phyloP scores from a whole-genome alignment of 92 coral and sea anemone genomes.

The Meandrina meandrites region DNA sequence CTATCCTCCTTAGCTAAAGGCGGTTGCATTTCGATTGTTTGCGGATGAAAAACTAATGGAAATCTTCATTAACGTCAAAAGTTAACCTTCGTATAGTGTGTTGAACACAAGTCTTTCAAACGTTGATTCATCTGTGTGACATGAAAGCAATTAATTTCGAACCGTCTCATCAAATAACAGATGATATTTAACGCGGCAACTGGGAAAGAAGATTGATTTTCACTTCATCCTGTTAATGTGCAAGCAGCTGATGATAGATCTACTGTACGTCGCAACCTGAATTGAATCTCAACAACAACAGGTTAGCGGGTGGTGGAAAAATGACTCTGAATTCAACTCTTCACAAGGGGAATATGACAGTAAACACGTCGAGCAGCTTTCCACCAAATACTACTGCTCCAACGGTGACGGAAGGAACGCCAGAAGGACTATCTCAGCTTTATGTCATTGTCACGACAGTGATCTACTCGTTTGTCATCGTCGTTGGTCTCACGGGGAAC shows the following conservation, averaged over 20 bases:
- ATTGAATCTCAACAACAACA: not conserved
- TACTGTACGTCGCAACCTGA: not conserved
- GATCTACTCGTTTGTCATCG: conserved; percentile 55
- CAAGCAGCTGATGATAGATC: conserved; percentile 15
- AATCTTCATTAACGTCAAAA: conserved; percentile 3
- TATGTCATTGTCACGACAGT: conserved; percentile 19
- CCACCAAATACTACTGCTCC: conserved; percentile 4
- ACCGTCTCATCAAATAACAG: conserved; percentile 3
- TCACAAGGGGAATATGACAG: not conserved
- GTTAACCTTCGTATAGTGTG: not conserved
- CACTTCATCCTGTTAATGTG: conserved; percentile 9
- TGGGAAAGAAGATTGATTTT: conserved; percentile 1
- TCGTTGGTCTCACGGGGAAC: conserved; percentile 64
- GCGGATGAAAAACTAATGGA: not conserved
- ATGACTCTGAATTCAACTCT: conserved; percentile 7
- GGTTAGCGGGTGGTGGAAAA: not conserved
- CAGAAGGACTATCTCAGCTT: not conserved
- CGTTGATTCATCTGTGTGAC: not conserved
- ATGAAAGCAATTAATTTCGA: conserved; percentile 13
- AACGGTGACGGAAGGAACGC: not conserved
- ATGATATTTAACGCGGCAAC: conserved; percentile 18
- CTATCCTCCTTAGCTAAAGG: not conserved
- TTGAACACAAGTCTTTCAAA: not conserved
- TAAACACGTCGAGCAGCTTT: conserved; percentile 4
- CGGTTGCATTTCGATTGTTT: not conserved